Percentiles rank a stretch among this genome's conserved stretches.
phyloP scores from a whole-genome alignment of 2,113 vertebrate species.

The Camelus bactrianus region DNA sequence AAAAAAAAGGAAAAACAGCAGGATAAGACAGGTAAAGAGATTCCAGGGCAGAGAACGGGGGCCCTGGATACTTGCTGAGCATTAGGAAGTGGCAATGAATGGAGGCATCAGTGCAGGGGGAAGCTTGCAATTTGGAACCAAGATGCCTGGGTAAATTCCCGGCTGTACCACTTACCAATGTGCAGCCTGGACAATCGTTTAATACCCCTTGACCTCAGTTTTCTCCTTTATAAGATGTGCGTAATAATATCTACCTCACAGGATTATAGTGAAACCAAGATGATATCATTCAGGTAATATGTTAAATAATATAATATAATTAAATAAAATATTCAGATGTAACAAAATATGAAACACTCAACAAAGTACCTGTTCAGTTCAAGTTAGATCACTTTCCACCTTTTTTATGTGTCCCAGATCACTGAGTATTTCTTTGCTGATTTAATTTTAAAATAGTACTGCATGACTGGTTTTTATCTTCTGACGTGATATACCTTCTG shows the following conservation, averaged over 20 bases:
- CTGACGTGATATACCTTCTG: not conserved
- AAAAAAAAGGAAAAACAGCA: not conserved
- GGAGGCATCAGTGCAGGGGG: too few relatives aligned
- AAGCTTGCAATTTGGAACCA: not conserved
- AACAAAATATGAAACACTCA: not conserved
- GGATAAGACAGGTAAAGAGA: not conserved
- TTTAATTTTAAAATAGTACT: conserved; percentile 45
- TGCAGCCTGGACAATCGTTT: not conserved
- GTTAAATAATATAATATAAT: not conserved
- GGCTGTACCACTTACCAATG: not conserved
- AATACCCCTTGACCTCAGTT: not conserved
- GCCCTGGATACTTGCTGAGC: not conserved
- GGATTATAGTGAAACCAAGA: not conserved
- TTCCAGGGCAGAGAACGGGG: not conserved
- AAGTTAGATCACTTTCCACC: not conserved
- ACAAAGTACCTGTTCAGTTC: not conserved
- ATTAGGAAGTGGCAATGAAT: too few relatives aligned
- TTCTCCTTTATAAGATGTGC: not conserved
- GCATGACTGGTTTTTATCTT: not conserved
- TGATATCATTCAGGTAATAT: not conserved
- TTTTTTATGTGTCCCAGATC: not conserved
- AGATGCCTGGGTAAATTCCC: not conserved
- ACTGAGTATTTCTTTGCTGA: not conserved
- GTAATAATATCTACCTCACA: not conserved
- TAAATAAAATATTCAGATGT: not conserved